Evolutionary conservation across 2,888 invertebrate species (phyloP), one percentile per base, ranked within the genome.

Genomic region (Drosophila macrospina): DNA sequence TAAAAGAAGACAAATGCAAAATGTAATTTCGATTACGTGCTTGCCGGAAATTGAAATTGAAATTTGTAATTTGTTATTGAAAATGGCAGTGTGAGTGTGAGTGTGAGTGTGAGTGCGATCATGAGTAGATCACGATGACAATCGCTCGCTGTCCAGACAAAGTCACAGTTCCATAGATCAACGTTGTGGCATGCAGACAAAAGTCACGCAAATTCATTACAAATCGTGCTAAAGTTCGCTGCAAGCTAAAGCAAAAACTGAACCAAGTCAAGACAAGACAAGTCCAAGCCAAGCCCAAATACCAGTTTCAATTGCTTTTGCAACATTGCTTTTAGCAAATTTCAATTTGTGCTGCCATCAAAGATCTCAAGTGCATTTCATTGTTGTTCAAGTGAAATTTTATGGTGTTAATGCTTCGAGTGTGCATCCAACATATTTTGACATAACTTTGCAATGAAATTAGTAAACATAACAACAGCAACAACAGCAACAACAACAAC

Each of bases 1-100:
- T 1, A 20, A 20, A 3, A 20, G 20, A 20, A 20, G 20, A 20
- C 1, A 36, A 48, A 81, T 45, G 45, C 34, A 52, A 78, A 81
- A 60, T 71, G 70, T 85, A 79, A 79, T 82, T 85, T 69, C 59
- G 67, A 69, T 77, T 82, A 83, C 83, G 83, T 87, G 88, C 82
- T 37, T 74, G 74, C 82, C 88, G 88, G 86, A 83, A 85, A 77
- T 61, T 34, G 60, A 74, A 70, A 70, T 20, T 41, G 52, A 87
- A 85, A 76, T 61, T 36, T 36, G 54, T 69, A 61, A 61, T 60
- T n/a, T 11, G 41, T 30, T 48, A 59, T 44, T 57, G 61, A 76
- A 74, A 76, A 57, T 61, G 61, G 41, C 52, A 52, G 41, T 28
- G 10, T 26, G n/a, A 37, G 10, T 36, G 34, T 57, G 26, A 61